phyloP scores from a whole-genome alignment of 2,113 vertebrate species.

The Phylloscopus trochilus region DNA sequence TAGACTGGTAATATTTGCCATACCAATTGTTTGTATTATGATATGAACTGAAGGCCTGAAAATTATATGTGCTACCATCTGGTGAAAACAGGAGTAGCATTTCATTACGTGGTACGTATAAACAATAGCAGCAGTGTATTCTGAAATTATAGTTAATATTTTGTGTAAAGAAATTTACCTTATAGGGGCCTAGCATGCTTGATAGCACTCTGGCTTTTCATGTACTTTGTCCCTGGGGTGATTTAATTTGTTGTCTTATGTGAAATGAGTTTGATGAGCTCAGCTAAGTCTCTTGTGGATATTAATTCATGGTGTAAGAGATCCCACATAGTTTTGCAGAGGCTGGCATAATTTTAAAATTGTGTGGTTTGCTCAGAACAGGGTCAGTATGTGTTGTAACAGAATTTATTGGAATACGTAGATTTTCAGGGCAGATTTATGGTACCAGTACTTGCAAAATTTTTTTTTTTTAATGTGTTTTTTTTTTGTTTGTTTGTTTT shows the following conservation, averaged over 20 bases:
- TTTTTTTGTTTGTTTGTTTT: not conserved
- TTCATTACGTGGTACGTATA: slow-evolving; percentile 63
- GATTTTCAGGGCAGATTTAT: slow-evolving; percentile 4
- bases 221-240: slow-evolving; percentile 69
- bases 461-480: not conserved
- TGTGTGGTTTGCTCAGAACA: slow-evolving; percentile 57
- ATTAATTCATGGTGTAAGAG: slow-evolving; percentile 77
- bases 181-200: slow-evolving; percentile 49
- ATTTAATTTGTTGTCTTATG: slow-evolving; percentile 80
- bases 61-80: slow-evolving; percentile 69
- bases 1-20: slow-evolving; percentile 60
- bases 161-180: slow-evolving; percentile 65
- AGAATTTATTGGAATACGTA: not conserved
- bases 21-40: slow-evolving; percentile 65
- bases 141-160: slow-evolving; percentile 64
- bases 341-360: slow-evolving; percentile 67
- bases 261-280: slow-evolving; percentile 83
- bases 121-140: slow-evolving; percentile 45
- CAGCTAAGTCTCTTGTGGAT: slow-evolving; percentile 74
- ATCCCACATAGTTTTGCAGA: slow-evolving; percentile 75
- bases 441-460: not conserved
- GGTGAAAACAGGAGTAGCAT: slow-evolving; percentile 69
- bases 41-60: slow-evolving; percentile 61
- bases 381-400: slow-evolving; percentile 25
- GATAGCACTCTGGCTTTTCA: slow-evolving; percentile 59